Evolutionary conservation across 2,113 vertebrate species (phyloP), one percentile per base, ranked within the genome.

Genomic region (Oncorhynchus clarkii): DNA sequence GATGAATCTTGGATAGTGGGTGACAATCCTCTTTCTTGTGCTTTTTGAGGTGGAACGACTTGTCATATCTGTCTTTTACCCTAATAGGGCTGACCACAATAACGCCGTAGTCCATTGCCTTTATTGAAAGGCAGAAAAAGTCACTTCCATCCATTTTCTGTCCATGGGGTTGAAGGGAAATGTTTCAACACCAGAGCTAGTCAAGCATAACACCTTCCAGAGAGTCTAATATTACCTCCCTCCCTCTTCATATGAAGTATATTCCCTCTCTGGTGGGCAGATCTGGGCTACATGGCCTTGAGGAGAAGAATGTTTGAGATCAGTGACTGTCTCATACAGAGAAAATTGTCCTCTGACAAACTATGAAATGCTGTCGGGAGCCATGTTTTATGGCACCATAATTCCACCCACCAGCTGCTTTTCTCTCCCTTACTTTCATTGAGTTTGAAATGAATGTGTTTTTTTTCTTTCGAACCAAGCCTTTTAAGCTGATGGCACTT

Each of bases 361-460:
- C 24, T 18, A 49, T 57, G 54, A 67, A 76, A 70, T 5, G 31
- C 14, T 45, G 34, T 60, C 14, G 8, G 27, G 13, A 14, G 2
- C 70, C 22, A 9, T 71, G n/a, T 64, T 62, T 18, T 49, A 49
- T 62, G n/a, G 74, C 45, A 16, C 27, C 14, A n/a, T 57, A 27
- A 66, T 68, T 71, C 34, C 31, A 13, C 24, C 49, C 70, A 29
- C 26, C 12, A 27, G 24, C 22, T 27, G 13, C 24, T 14, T 27
- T 54, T 94, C 95, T 72, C 92, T 96, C 84, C 92, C 95, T 84
- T 26, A 4, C 2, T 24, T 27, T 39, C 29, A 20, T 34, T 29
- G 29, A 16, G 11, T 45, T 45, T 45, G 9, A 45, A 45, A 45
- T 45, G 0, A 45, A 45, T 45, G 9, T 45, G 5, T 3, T 11